These are phyloP conservation scores for Drosophila insularis DNA, from an alignment of 1,140 invertebrate species.

Conservation along the genomic window DNA sequence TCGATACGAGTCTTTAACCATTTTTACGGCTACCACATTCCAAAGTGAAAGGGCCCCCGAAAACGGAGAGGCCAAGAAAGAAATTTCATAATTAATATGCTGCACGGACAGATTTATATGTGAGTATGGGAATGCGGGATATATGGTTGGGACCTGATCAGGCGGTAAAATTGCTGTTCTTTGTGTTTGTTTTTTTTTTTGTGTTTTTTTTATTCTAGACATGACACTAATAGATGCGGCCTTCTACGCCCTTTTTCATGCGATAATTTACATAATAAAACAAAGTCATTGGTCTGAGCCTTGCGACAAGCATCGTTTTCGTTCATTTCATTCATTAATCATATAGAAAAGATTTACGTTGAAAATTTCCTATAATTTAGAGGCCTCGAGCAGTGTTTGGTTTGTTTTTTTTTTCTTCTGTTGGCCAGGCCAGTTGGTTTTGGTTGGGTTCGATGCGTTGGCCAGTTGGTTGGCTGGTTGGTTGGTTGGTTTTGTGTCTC, in stretches of 20 bases:
- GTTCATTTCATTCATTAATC: slow-evolving; percentile 70
- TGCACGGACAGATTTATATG: slow-evolving; percentile 43
- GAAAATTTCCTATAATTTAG: slow-evolving; percentile 71
- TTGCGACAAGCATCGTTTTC: slow-evolving; percentile 26
- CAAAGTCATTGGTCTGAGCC: slow-evolving; percentile 29
- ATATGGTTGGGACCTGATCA: slow-evolving; percentile 27
- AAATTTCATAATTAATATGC: slow-evolving; percentile 80
- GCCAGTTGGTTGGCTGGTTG: slow-evolving; percentile 5
- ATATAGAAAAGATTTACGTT: slow-evolving; percentile 62
- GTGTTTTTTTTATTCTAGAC: slow-evolving; percentile 20
- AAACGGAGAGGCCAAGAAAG: slow-evolving; percentile 37
- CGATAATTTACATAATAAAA: slow-evolving; percentile 70
- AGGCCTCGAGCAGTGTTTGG: background rate
- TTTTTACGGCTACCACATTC: slow-evolving; percentile 65
- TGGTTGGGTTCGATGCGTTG: slow-evolving; percentile 40
- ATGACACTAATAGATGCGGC: slow-evolving; percentile 73
- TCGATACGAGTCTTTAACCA: background rate
- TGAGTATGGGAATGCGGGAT: background rate
- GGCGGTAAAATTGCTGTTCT: slow-evolving; percentile 18
- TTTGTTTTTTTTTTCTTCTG: slow-evolving; percentile 12
- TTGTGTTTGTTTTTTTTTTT: slow-evolving; percentile 15
- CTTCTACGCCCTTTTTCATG: slow-evolving; percentile 66
- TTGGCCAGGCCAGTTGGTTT: slow-evolving; percentile 16
- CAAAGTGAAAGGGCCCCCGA: slow-evolving; percentile 66
- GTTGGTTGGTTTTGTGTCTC: slow-evolving; percentile 38